Percentiles rank a stretch among this genome's conserved stretches.
phyloP scores from a whole-genome alignment of 2,797 vertebrate genomes.

The Remorina albescens region DNA sequence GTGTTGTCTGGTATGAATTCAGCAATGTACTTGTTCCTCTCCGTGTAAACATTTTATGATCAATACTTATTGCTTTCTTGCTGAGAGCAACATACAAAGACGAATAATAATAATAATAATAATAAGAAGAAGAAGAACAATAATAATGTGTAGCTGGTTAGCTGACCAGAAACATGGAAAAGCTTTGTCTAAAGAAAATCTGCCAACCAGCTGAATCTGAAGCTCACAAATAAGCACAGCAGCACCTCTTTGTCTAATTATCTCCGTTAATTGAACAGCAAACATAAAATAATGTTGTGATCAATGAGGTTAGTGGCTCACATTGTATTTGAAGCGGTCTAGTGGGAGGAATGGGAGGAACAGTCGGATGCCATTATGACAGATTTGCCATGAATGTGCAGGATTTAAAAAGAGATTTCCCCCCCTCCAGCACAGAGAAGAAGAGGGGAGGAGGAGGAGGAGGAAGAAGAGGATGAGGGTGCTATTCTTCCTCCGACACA shows the following conservation, averaged over 20 bases:
- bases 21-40: too few relatives aligned
- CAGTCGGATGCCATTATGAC: neutral
- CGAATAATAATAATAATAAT: too few relatives aligned
- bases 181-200: neutral
- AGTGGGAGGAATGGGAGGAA: neutral
- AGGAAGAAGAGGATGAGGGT: slow-evolving; percentile 24
- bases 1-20: too few relatives aligned
- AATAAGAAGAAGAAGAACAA: too few relatives aligned
- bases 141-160: too few relatives aligned
- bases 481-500: slow-evolving; percentile 42
- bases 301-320: neutral
- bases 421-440: slow-evolving; percentile 14
- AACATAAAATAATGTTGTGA: too few relatives aligned
- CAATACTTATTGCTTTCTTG: too few relatives aligned
- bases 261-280: too few relatives aligned
- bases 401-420: slow-evolving; percentile 2
- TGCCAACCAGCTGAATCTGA: neutral
- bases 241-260: neutral
- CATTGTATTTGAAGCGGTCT: neutral
- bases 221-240: neutral
- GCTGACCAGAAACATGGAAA: too few relatives aligned
- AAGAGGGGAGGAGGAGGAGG: slow-evolving; percentile 9
- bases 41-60: too few relatives aligned
- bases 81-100: too few relatives aligned
- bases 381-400: slow-evolving; percentile 14